Conservation (phyloP, 2,888 invertebrate species). For the Meghimatium bilineatum region DNA sequence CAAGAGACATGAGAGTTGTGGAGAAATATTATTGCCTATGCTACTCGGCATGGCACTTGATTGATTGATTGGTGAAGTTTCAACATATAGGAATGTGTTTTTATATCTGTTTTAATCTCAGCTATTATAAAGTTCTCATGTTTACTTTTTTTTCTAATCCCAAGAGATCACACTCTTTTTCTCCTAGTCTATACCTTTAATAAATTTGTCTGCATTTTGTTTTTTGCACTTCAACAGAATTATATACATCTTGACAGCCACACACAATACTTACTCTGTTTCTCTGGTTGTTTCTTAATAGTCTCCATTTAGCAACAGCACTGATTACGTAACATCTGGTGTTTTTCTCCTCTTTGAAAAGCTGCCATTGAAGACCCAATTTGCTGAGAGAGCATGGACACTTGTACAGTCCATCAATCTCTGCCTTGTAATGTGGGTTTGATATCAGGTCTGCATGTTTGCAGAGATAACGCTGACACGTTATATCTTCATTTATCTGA, state of each 20-base stretch:
- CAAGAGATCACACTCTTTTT: too few species aligned
- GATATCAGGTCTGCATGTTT: constrained; percentile 11
- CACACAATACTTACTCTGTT: background rate
- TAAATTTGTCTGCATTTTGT: too few species aligned
- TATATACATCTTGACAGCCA: background rate
- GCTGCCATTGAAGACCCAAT: constrained; percentile 4
- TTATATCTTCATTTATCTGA: too few species aligned
- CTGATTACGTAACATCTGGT: background rate
- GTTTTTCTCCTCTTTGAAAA: background rate
- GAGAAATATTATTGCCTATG: too few species aligned
- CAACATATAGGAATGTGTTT: too few species aligned
- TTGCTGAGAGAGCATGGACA: background rate
- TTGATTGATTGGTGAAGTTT: too few species aligned
- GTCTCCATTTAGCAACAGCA: background rate
- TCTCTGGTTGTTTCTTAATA: constrained; percentile 6
- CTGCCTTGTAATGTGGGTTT: background rate
- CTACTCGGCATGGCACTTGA: too few species aligned
- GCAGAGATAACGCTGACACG: constrained; percentile 13
- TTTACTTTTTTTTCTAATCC: too few species aligned
- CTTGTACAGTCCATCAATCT: constrained; percentile 11
- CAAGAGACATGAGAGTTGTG: too few species aligned
- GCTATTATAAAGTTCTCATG: too few species aligned
- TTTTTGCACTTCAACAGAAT: background rate
- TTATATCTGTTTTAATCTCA: too few species aligned
- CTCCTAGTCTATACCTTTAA: too few species aligned